Evolutionary conservation across 1,140 invertebrate species (phyloP), one percentile per base, ranked within the genome.

Genomic region (Zelostemma sp.): DNA sequence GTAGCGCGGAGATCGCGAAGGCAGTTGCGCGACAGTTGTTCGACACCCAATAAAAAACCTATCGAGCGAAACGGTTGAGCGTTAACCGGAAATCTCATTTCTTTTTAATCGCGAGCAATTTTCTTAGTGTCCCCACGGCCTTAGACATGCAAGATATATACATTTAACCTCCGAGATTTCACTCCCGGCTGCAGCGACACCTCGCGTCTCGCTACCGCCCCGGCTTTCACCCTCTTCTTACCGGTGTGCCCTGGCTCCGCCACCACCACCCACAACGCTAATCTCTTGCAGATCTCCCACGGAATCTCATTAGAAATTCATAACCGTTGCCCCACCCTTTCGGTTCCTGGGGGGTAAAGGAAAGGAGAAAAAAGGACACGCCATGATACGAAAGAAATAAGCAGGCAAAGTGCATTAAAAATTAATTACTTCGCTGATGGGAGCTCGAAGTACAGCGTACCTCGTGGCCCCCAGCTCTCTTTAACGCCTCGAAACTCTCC

Each of bases 351-450:
- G 55, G 68, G 62, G 33, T 9, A n/a, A 9, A 73, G 53, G 54
- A 58, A 41, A 58, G 67, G 69, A 67, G 64, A 77, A 79, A 82
- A 80, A 79, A 83, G 69, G 51, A 73, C 60, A 71, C 51, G 55
- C 75, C 76, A 75, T 80, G 80, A 84, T 84, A 82, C 79, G 81
- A 85, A 85, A 85, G 79, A 85, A 85, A 85, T 83, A 84, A 85
- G 81, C 82, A 80, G 80, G 79, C 78, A 84, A 86, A 86, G 81
- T 85, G 82, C 81, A 85, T 86, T 86, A 85, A 86, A 85, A 86
- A 86, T 86, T 85, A 86, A 86, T 86, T 84, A 85, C 83, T 84
- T 79, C 78, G 81, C 80, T 85, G 84, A 85, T 85, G 84, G 80
- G 84, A 84, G 79, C 80, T 83, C 83, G 83, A 82, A 82, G 82